Base-by-base conservation (phyloP, 1,140 invertebrate species). In the Delia radicum region DNA sequence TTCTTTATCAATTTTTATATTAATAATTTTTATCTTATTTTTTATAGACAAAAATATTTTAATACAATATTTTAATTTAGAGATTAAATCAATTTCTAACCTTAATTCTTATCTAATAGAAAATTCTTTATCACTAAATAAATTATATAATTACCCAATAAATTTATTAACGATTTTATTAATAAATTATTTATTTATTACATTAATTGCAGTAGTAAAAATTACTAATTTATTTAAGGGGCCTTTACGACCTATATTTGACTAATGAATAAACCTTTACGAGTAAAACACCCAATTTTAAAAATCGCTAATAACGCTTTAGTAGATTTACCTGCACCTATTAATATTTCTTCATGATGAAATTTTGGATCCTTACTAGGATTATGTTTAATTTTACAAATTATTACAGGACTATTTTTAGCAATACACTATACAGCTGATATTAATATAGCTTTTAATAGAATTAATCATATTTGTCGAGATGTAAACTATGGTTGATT, bases 401-500 rank as follows among this genome's bases (percentile, higher is more conserved):
- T n/a, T n/a, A n/a, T n/a, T n/a, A n/a, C n/a, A n/a, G n/a, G n/a
- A n/a, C n/a, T n/a, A n/a, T n/a, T n/a, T n/a, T n/a, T n/a, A n/a
- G n/a, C n/a, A n/a, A n/a, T n/a, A n/a, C n/a, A n/a, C n/a, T n/a
- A 55, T 55, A 55, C 48, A 55, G 48, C 48, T 1, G 48, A 55
- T 55, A 55, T 55, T 55, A 55, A 55, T 55, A 15, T 55, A 55
- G 48, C 48, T 2, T 55, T 55, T 55, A 55, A 55, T 55, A 15
- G 48, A 55, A n/a, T 55, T 18, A 55, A 83, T 80, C 87, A 87
- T 79, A 89, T 89, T 85, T 87, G 85, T 73, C 87, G 87, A 82
- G 85, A 89, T 84, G 87, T 89, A 72, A 89, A 89, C 82, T 87
- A 88, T 80, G 87, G 88, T 48, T 91, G 89, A 87, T 78, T 91